These are phyloP conservation scores for Subacronicta megacephala DNA, from an alignment of 2,888 invertebrate genomes.

Conservation along the genomic window DNA sequence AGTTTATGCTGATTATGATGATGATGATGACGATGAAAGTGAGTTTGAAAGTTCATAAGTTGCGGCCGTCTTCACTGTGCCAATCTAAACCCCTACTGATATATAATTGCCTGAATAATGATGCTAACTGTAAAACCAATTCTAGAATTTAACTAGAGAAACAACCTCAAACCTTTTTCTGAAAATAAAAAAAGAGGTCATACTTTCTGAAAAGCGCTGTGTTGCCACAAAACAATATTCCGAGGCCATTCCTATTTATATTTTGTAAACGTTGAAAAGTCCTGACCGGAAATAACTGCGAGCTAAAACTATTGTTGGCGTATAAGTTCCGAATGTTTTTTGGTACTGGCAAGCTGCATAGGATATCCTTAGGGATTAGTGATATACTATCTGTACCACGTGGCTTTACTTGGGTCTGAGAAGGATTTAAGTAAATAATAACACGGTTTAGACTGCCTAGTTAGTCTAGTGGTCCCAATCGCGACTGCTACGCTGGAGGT, in stretches of 20 bases:
- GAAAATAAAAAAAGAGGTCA: conserved; percentile 27
- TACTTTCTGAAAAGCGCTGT: conserved; percentile 30
- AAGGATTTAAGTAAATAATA: too few relatives aligned
- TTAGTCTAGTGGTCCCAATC: too few relatives aligned
- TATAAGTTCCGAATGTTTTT: conserved; percentile 32
- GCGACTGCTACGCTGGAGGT: too few relatives aligned
- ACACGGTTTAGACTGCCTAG: too few relatives aligned
- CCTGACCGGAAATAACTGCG: conserved; percentile 24
- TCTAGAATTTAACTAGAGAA: conserved; percentile 7
- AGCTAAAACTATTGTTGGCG: conserved; percentile 33
- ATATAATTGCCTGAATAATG: too few relatives aligned
- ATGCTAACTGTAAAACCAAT: conserved; percentile 13
- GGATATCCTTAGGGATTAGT: conserved; percentile 5
- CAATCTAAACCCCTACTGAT: too few relatives aligned
- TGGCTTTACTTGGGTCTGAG: too few relatives aligned
- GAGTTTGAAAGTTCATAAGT: too few relatives aligned
- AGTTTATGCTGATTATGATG: too few relatives aligned
- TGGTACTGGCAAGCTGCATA: not conserved
- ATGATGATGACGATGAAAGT: too few relatives aligned
- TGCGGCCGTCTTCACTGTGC: too few relatives aligned
- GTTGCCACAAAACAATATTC: conserved; percentile 37
- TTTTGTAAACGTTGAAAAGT: conserved; percentile 44
- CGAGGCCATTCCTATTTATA: conserved; percentile 39
- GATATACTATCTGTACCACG: not conserved
- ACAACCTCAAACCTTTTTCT: conserved; percentile 16